Evolutionary conservation across 2,113 vertebrate species (phyloP), one percentile per base, ranked within the genome.

Genomic region (Callospermophilus lateralis): DNA sequence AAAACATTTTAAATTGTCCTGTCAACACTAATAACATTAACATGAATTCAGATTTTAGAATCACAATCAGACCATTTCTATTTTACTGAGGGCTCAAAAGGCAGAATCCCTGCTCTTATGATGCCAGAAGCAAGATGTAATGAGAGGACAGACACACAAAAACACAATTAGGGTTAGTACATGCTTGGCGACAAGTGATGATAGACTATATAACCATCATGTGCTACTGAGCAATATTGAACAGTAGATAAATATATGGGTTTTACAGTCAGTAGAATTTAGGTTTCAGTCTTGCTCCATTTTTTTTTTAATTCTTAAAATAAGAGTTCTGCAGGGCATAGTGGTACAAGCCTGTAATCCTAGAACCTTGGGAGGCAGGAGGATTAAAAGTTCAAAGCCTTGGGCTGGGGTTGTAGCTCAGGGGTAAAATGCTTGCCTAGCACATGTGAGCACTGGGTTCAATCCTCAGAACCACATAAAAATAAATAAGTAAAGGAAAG

Each of bases 41-140:
- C 61, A 86, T 58, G 74, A 76, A 45, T 92, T 93, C 61, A 92
- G 77, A 90, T 39, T 92, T 68, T 67, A 79, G 70, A 86, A 37
- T 32, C 32, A 83, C 32, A 48, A 81, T 80, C 72, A 63, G 68
- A 84, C 28, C 42, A 55, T n/a, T 80, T 34, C 53, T 83, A 45
- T 92, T 72, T 86, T 58, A 34, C 9, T 45, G 55, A 51, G 58
- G 45, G 53, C n/a, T 87, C 90, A 72, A 84, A 76, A 84, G 68
- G 39, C 16, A 86, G 68, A 93, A 81, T 61, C 53, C n/a, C 83
- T 77, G 22, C 2, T 77, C 51, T 92, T 65, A 61, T 0, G 3
- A n/a, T 34, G 15, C 51, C 51, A 61, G 45, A 53, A 37, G 63
- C 67, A 83, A 83, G 72, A 76, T 11, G 17, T 42, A 67, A 74